Percentiles rank a stretch among this genome's conserved stretches.
These are phyloP conservation scores for Exaiptasia diaphana DNA, from an alignment of 64 coral and sea anemone genomes.

Conservation along the genomic window DNA sequence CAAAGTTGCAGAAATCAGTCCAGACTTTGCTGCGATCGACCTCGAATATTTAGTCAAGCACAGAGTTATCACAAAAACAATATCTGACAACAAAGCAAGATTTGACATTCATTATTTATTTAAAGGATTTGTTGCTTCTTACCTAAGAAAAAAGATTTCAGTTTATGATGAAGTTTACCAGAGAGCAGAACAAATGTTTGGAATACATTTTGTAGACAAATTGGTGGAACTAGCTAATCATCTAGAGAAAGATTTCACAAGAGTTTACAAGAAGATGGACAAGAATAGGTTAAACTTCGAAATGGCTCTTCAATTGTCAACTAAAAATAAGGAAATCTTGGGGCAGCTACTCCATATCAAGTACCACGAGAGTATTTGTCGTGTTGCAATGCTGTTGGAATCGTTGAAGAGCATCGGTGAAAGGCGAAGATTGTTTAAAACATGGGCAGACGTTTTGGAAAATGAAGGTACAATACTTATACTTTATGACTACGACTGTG, in stretches of 20 bases:
- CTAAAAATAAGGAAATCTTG: constrained; percentile 1
- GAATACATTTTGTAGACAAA: not conserved
- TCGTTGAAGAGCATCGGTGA: not conserved
- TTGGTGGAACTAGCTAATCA: not conserved
- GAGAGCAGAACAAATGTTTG: constrained; percentile 8
- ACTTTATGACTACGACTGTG: not conserved
- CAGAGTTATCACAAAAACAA: not conserved
- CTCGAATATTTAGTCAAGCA: not conserved
- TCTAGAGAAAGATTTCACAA: constrained; percentile 18
- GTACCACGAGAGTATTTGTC: not conserved
- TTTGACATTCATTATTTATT: not conserved
- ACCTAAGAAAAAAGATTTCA: not conserved
- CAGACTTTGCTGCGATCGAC: not conserved
- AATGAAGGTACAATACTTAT: not conserved
- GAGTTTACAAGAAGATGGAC: constrained; percentile 21
- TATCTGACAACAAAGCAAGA: not conserved
- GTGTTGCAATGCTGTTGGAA: not conserved
- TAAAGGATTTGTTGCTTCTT: not conserved
- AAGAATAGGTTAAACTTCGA: constrained; percentile 36
- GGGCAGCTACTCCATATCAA: not conserved
- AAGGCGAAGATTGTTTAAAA: not conserved
- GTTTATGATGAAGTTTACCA: not conserved
- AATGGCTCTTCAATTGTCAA: not conserved
- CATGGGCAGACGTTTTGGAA: not conserved
- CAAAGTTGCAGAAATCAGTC: not conserved